Evolutionary conservation across 2,888 invertebrate species (phyloP).

Genomic region (Metopia argyrocephala): DNA sequence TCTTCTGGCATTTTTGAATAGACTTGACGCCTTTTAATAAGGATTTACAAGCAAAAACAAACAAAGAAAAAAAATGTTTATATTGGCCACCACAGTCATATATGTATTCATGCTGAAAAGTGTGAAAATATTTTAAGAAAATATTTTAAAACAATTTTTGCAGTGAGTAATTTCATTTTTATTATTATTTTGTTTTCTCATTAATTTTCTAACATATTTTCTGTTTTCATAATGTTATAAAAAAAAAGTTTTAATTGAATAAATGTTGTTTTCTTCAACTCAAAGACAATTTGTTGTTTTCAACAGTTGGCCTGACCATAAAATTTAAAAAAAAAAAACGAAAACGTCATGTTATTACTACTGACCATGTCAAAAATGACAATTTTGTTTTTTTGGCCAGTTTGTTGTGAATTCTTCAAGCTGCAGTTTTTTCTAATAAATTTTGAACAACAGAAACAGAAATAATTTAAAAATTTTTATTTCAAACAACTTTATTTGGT

Average conservation of each 20-base stretch:
- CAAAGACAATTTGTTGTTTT: not conserved
- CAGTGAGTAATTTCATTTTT: not conserved
- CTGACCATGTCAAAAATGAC: slow-evolving; percentile 36
- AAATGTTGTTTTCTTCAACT: not conserved
- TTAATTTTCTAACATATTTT: not conserved
- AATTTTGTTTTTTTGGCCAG: not conserved
- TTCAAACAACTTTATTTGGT: slow-evolving; percentile 58
- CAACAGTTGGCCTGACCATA: slow-evolving; percentile 31
- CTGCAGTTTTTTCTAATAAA: not conserved
- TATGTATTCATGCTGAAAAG: not conserved
- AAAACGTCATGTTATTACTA: slow-evolving; percentile 24
- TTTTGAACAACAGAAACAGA: not conserved
- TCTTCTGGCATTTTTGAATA: no score
- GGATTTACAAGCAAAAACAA: no score
- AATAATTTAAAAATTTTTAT: not conserved
- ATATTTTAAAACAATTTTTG: not conserved
- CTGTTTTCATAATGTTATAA: not conserved
- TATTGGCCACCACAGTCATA: not conserved
- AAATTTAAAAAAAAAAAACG: not conserved
- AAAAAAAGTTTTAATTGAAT: not conserved
- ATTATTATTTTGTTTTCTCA: not conserved
- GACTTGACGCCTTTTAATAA: no score
- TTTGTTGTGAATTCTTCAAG: not conserved
- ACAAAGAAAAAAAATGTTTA: not conserved
- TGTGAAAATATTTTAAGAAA: not conserved